Conservation (phyloP, 2,797 vertebrate genomes). For the Coregonus ussuriensis region DNA sequence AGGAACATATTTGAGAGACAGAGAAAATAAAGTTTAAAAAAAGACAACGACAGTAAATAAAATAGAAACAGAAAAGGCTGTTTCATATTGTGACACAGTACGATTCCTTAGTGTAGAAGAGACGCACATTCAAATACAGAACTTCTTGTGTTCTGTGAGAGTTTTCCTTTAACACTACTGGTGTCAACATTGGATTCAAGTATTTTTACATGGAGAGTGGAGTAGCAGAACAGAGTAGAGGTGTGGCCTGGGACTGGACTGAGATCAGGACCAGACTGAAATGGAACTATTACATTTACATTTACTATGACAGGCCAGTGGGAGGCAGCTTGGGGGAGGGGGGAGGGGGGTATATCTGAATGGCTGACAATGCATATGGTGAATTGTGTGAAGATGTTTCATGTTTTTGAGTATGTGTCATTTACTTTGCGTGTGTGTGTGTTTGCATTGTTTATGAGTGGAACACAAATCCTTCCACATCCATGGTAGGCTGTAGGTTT, state of each 20-base stretch:
- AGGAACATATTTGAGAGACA: neutral
- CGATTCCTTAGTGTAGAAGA: conserved; percentile 34
- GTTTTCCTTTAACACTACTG: conserved; percentile 12
- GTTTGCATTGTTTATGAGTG: conserved; percentile 20
- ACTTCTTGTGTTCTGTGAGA: conserved; percentile 38
- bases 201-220: conserved; percentile 18
- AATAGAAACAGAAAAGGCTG: conserved; percentile 37
- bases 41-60: neutral
- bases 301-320: neutral
- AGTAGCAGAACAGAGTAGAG: conserved; percentile 7
- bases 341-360: conserved; percentile 9
- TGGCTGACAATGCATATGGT: conserved; percentile 64
- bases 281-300: neutral
- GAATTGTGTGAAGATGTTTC: conserved; percentile 48
- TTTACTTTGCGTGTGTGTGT: conserved; percentile 1
- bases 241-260: conserved; percentile 32
- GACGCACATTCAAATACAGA: conserved; percentile 25
- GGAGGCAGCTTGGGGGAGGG: conserved; percentile 14
- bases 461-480: conserved; percentile 68
- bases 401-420: conserved; percentile 19
- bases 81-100: conserved; percentile 32
- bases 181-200: conserved; percentile 37
- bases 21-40: neutral
- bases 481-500: neutral
- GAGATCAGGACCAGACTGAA: conserved; percentile 18